These are phyloP conservation scores for Vulpes lagopus DNA, from an alignment of 2,113 vertebrate genomes.

Conservation along the genomic window DNA sequence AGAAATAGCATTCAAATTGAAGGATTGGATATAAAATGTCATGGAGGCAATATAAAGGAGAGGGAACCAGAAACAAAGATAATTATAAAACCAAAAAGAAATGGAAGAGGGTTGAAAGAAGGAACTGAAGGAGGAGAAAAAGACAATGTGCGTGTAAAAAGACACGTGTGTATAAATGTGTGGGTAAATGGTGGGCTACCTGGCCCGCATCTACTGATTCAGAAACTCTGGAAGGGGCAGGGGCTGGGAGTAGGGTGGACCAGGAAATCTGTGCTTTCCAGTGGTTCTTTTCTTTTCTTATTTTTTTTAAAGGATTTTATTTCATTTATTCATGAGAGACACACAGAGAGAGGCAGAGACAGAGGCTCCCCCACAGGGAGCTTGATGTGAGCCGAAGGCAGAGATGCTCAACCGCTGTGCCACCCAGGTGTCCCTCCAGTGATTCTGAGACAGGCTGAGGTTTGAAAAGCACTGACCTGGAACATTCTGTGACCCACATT, in stretches of 20 bases:
- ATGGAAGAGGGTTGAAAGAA: not conserved
- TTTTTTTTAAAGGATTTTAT: no score
- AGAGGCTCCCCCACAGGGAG: no score
- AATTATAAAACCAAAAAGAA: not conserved
- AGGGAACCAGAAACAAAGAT: not conserved
- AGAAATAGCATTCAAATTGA: conserved; percentile 30
- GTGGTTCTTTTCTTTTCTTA: not conserved
- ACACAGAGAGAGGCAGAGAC: no score
- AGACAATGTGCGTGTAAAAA: not conserved
- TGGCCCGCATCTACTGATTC: not conserved
- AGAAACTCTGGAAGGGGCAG: not conserved
- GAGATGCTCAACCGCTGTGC: no score
- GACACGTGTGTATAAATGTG: no score
- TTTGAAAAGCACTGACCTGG: not conserved
- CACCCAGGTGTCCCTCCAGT: no score
- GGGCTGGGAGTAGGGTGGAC: not conserved
- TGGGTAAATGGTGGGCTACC: fast-evolving
- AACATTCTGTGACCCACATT: not conserved
- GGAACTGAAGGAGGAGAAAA: no score
- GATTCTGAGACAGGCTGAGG: not conserved
- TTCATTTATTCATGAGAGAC: no score
- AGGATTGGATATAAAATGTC: not conserved
- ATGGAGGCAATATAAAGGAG: not conserved
- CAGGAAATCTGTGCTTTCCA: not conserved
- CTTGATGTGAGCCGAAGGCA: no score